Percentiles rank a stretch among this genome's conserved stretches.
phyloP scores from a whole-genome alignment of 2,888 invertebrate species.

The Hyppa rectilinea region DNA sequence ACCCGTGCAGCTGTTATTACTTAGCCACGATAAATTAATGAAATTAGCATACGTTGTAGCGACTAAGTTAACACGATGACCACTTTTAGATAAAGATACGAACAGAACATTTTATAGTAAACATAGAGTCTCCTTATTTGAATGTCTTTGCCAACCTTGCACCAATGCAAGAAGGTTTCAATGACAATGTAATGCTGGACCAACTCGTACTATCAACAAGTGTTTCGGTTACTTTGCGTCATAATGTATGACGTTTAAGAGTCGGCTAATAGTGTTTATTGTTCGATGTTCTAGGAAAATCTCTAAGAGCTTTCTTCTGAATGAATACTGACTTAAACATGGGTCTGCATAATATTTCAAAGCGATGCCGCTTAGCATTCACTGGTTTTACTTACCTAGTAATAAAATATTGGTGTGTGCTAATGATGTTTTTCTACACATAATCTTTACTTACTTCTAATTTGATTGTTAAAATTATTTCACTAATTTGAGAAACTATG shows the following conservation, averaged over 20 bases:
- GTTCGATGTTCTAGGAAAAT: constrained; percentile 24
- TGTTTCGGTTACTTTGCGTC: constrained; percentile 53
- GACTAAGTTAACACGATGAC: not conserved
- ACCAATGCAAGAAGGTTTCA: constrained; percentile 10
- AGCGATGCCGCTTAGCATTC: constrained; percentile 18
- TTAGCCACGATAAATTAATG: too few relatives aligned
- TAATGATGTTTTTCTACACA: not conserved
- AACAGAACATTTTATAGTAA: too few relatives aligned
- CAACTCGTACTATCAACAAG: constrained; percentile 15
- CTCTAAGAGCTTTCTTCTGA: constrained; percentile 45
- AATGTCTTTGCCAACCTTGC: constrained; percentile 34
- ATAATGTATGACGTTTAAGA: constrained; percentile 37
- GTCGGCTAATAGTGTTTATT: constrained; percentile 54
- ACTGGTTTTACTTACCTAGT: constrained; percentile 24
- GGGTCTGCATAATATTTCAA: constrained; percentile 38
- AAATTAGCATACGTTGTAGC: not conserved
- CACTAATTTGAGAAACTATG: too few relatives aligned
- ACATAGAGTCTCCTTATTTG: too few relatives aligned
- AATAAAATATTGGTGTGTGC: constrained; percentile 3
- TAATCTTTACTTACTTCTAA: too few relatives aligned
- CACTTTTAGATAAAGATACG: not conserved
- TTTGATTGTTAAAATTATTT: too few relatives aligned
- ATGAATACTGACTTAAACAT: constrained; percentile 30
- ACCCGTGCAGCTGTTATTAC: too few relatives aligned
- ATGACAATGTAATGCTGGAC: constrained; percentile 30